A percentile compares a stretch with the other conserved stretches of the same genome.
Evolutionary conservation across 1,140 invertebrate species (phyloP).

Genomic region (Pogonomyrmex californicus): DNA sequence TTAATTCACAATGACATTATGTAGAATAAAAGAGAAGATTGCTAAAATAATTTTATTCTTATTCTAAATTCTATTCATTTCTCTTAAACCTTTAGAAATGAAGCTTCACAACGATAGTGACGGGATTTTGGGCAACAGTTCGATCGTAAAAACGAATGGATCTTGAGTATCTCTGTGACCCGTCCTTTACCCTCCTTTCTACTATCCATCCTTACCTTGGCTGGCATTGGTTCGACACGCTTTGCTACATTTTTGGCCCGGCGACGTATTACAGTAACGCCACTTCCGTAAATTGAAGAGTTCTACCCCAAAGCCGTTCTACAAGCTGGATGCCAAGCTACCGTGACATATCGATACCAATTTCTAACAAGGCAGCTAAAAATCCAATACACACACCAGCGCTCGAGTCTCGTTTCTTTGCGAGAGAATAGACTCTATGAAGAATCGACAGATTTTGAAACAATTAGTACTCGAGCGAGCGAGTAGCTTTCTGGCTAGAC

Average conservation of each 20-base stretch:
- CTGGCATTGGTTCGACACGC: slow-evolving; percentile 18
- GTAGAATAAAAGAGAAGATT: background rate
- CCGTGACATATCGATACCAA: slow-evolving; percentile 53
- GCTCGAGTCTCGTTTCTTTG: background rate
- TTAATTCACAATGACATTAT: background rate
- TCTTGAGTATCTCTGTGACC: slow-evolving; percentile 39
- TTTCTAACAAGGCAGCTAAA: slow-evolving; percentile 53
- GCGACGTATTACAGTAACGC: slow-evolving; percentile 46
- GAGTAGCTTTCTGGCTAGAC: background rate
- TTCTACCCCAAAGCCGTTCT: slow-evolving; percentile 19
- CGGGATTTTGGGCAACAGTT: slow-evolving; percentile 39
- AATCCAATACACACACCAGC: slow-evolving; percentile 21
- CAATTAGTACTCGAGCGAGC: background rate
- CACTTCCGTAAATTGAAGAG: slow-evolving; percentile 62
- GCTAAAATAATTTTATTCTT: background rate
- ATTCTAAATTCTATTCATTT: background rate
- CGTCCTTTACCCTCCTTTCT: slow-evolving; percentile 27
- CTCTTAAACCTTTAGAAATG: slow-evolving; percentile 21
- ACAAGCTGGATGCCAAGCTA: slow-evolving; percentile 41
- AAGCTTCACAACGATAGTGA: slow-evolving; percentile 25
- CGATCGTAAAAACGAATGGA: slow-evolving; percentile 52
- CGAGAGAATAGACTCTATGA: background rate
- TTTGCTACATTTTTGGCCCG: slow-evolving; percentile 40
- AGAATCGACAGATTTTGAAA: background rate
- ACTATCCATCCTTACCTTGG: slow-evolving; percentile 24